These are phyloP conservation scores for Tupaia chinensis DNA, from an alignment of 2,113 vertebrate genomes.

Conservation along the genomic window DNA sequence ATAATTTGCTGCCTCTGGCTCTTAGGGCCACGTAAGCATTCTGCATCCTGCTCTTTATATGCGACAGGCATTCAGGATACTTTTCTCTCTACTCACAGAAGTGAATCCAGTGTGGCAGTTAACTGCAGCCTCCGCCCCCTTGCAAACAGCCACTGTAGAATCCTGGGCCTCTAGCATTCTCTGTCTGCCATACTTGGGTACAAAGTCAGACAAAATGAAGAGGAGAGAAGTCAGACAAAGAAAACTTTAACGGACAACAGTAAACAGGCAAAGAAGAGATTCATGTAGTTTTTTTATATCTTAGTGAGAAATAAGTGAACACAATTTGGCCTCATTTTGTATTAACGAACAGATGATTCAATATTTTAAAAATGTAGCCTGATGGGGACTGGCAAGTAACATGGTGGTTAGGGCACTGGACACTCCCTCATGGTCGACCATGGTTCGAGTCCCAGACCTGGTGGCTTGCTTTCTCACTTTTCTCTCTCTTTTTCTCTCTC, in stretches of 20 bases:
- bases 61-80: neutral
- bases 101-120: conserved; percentile 32
- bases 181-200: neutral
- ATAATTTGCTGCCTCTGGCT: neutral
- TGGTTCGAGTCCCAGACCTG: no score
- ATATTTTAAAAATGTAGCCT: neutral
- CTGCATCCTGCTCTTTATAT: neutral
- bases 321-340: neutral
- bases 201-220: neutral
- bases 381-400: no score
- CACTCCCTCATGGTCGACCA: no score
- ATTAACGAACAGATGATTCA: neutral
- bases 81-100: neutral
- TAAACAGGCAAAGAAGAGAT: neutral
- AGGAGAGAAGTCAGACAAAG: neutral
- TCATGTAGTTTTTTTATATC: neutral
- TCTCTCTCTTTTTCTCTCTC: no score
- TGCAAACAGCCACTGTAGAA: conserved; percentile 8
- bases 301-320: neutral
- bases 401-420: no score
- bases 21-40: neutral
- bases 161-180: neutral
- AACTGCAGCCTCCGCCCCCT: neutral
- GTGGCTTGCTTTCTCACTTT: no score
- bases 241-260: neutral